Evolutionary conservation across 2,113 vertebrate species (phyloP), one percentile per base, ranked within the genome.

Genomic region (Hippocampus comes): DNA sequence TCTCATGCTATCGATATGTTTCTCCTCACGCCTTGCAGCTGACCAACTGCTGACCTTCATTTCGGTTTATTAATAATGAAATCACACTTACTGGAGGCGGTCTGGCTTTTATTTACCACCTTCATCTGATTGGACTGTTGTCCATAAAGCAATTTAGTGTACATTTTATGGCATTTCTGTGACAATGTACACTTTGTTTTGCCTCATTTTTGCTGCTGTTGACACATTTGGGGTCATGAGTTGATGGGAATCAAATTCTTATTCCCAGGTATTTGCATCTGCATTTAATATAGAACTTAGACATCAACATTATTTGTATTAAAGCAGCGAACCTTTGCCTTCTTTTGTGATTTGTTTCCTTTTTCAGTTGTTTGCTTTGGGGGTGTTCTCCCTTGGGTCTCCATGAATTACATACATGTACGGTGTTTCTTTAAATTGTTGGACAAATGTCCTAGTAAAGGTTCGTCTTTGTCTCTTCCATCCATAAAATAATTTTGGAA

Each of bases 1-100:
- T 57, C 70, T 76, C 67, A 20, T 30, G 61, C 41, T 68, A 76
- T 85, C 84, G 76, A 63, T 82, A 78, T 80, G 73, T 71, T 68
- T 41, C 65, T 76, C 70, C 10, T 23, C 49, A 42, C 41, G 11
- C 73, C 72, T 77, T 74, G 67, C 77, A 74, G 81, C 84, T 69
- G 59, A 8, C 68, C 75, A 76, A 55, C 70, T 70, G 15, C 75
- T 86, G 88, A 90, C 90, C 86, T 91, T 89, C 88, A 87, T 86
- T 75, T 65, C 51, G 51, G 67, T 87, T 88, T 87, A 90, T 91
- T 89, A 88, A 88, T 87, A 89, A 86, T 89, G 84, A 83, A 73
- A 78, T 89, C 87, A 89, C 86, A 73, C 80, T 89, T 86, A 89
- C 86, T 80, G 49, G 63, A 78, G 76, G 79, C 10, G 66, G 57